Conservation (phyloP, 1,140 invertebrate species). For the Lepidurus arcticus region DNA sequence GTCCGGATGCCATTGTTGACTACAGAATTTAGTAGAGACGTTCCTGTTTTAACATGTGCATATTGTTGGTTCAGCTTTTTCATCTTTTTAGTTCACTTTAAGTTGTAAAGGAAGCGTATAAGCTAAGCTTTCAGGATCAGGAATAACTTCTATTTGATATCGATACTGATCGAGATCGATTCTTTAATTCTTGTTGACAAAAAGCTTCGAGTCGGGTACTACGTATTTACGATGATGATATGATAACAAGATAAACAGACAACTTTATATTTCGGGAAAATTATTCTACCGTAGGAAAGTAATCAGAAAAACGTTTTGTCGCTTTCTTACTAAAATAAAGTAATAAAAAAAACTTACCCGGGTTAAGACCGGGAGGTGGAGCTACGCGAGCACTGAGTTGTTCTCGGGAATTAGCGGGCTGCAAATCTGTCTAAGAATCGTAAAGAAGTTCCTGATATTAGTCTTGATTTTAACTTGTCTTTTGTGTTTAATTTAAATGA, state of each 20-base stretch:
- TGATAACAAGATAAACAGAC: too few species aligned
- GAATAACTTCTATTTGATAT: not conserved
- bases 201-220: too few species aligned
- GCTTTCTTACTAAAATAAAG: too few species aligned
- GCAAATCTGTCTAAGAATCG: not conserved
- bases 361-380: not conserved
- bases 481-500: not conserved
- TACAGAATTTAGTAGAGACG: not conserved
- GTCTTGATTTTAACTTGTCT: not conserved
- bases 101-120: not conserved
- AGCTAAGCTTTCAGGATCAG: not conserved
- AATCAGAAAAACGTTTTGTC: too few species aligned
- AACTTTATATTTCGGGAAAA: too few species aligned
- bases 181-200: too few species aligned
- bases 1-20: conserved; percentile 7
- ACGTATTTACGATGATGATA: too few species aligned
- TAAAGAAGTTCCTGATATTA: not conserved
- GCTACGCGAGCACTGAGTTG: not conserved
- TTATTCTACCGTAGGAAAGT: too few species aligned
- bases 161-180: not conserved
- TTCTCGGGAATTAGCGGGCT: not conserved
- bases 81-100: not conserved
- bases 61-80: not conserved
- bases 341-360: not conserved
- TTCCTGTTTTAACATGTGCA: not conserved